These are phyloP conservation scores for Zaprionus capensis DNA, from an alignment of 1,140 invertebrate genomes.

Conservation along the genomic window DNA sequence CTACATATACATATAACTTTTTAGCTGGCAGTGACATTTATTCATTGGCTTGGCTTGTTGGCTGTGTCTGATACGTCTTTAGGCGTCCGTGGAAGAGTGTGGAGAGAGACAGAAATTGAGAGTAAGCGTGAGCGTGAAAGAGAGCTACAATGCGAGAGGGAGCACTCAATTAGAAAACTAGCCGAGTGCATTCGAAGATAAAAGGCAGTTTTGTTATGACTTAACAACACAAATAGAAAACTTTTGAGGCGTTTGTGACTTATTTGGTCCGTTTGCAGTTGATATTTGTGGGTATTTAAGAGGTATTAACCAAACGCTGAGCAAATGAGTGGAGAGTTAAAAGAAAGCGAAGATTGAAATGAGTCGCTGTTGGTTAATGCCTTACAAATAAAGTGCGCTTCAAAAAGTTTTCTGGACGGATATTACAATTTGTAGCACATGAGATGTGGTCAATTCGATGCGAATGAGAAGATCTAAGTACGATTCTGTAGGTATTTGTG, in stretches of 20 bases:
- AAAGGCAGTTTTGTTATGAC: constrained; percentile 1
- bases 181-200: background rate
- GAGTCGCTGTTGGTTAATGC: constrained; percentile 25
- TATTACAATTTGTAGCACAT: constrained; percentile 81
- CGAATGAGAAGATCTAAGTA: constrained; percentile 17
- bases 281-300: constrained; percentile 9
- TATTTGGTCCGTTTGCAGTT: constrained; percentile 63
- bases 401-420: constrained; percentile 81
- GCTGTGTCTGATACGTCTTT: constrained; percentile 50
- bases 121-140: background rate
- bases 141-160: background rate
- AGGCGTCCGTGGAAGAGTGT: constrained; percentile 31
- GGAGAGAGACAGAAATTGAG: constrained; percentile 10
- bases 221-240: constrained; percentile 21
- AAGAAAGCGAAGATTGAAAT: background rate
- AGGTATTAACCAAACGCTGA: constrained; percentile 13
- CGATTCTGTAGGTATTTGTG: constrained; percentile 9
- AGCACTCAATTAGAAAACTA: constrained; percentile 1
- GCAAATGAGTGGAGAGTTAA: background rate
- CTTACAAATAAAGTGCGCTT: constrained; percentile 63
- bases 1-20: constrained; percentile 40
- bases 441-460: constrained; percentile 49
- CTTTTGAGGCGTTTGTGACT: constrained; percentile 47
- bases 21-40: constrained; percentile 61
- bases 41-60: constrained; percentile 66